These are phyloP conservation scores for Cephus rjabovi DNA, from an alignment of 2,888 invertebrate species.

Conservation along the genomic window DNA sequence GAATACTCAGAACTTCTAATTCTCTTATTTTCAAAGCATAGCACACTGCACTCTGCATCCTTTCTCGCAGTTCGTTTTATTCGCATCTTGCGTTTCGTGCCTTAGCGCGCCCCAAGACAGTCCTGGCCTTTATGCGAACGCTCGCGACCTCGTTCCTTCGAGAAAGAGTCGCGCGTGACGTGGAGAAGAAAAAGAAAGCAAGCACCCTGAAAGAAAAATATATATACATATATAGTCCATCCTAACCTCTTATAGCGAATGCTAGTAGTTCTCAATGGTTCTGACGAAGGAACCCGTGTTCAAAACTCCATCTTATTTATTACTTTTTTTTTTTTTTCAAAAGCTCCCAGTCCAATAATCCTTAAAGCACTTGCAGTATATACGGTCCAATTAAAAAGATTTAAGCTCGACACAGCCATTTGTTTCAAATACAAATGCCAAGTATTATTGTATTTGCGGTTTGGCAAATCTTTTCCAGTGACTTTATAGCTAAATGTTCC, in stretches of 20 bases:
- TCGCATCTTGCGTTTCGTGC: background rate
- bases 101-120: background rate
- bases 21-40: background rate
- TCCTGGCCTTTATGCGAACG: background rate
- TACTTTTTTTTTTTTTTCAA: background rate
- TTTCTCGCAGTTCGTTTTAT: background rate
- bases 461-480: background rate
- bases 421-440: background rate
- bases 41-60: background rate
- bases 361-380: background rate
- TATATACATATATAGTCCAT: background rate
- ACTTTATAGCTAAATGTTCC: background rate
- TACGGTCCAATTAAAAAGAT: background rate
- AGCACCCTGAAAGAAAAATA: background rate
- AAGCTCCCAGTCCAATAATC: background rate
- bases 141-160: background rate
- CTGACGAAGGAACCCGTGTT: background rate
- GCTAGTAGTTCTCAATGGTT: constrained; percentile 2
- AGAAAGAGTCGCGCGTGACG: background rate
- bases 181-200: background rate
- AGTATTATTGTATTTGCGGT: background rate
- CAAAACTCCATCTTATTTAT: background rate
- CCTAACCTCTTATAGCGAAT: background rate
- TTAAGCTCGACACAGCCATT: background rate
- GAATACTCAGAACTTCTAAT: background rate